These are phyloP conservation scores for Equus quagga DNA, from an alignment of 2,113 vertebrate genomes.

Conservation along the genomic window DNA sequence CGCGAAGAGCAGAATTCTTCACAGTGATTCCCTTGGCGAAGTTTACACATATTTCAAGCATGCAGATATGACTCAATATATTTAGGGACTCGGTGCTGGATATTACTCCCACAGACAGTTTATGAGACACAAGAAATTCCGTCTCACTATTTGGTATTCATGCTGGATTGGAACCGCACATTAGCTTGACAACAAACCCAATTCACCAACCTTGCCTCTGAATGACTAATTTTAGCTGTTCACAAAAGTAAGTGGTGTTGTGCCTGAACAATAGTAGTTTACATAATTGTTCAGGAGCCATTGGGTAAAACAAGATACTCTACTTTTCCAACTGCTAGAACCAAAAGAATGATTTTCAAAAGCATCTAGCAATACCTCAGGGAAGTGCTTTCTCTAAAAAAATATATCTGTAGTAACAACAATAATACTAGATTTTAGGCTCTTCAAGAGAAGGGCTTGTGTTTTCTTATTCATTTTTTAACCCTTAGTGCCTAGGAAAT, in stretches of 20 bases:
- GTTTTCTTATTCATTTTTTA: neutral
- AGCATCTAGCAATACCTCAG: neutral
- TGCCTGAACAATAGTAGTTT: neutral
- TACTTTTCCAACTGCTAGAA: neutral
- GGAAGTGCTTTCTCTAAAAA: neutral
- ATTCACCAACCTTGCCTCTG: neutral
- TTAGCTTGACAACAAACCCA: conserved; percentile 11
- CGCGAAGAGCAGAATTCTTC: neutral
- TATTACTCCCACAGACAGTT: conserved; percentile 12
- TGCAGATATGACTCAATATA: neutral
- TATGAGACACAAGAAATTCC: conserved; percentile 34
- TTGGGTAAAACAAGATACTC: neutral
- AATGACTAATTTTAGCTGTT: conserved; percentile 23
- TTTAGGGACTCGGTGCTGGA: neutral
- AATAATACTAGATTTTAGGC: neutral
- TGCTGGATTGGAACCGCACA: neutral
- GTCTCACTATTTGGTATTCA: neutral
- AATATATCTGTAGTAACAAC: neutral
- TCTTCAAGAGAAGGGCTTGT: neutral
- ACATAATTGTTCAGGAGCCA: neutral
- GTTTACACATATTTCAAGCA: neutral
- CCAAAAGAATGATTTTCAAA: neutral
- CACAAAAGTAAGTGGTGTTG: neutral
- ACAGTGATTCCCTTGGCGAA: neutral
- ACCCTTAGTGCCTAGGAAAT: neutral